Evolutionary conservation across 2,888 invertebrate species (phyloP).

Genomic region (Entomobrya proxima): DNA sequence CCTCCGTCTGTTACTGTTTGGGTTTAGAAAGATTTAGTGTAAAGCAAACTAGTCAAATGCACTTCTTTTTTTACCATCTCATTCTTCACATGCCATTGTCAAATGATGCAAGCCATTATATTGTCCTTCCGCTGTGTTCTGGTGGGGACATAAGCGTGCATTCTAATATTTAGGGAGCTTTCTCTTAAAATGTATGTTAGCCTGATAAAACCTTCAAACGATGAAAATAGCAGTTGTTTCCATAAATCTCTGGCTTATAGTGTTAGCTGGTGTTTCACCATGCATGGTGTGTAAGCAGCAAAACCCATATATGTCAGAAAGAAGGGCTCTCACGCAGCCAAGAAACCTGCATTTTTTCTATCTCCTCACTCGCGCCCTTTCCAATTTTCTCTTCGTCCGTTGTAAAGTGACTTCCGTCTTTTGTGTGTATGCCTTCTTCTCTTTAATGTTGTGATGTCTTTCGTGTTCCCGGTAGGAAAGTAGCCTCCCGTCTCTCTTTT

Average conservation of each 20-base stretch:
- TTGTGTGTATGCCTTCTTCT: neutral
- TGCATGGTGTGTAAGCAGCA: neutral
- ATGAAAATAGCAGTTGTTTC: neutral
- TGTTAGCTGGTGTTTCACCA: neutral
- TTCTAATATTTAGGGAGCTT: too few relatives aligned
- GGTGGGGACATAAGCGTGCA: too few relatives aligned
- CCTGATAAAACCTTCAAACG: neutral
- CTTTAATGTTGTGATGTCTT: neutral
- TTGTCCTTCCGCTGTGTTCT: too few relatives aligned
- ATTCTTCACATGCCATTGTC: too few relatives aligned
- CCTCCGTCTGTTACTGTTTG: too few relatives aligned
- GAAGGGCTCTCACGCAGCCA: neutral
- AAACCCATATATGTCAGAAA: neutral
- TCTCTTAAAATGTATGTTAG: conserved; percentile 10
- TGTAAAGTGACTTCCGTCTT: neutral
- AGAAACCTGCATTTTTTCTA: neutral
- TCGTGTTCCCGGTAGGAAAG: neutral
- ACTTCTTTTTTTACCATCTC: too few relatives aligned
- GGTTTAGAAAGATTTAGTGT: too few relatives aligned
- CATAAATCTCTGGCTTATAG: too few relatives aligned
- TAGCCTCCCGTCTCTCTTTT: neutral
- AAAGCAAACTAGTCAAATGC: too few relatives aligned
- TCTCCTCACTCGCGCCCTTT: neutral
- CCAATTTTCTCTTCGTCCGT: neutral
- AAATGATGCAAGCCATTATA: too few relatives aligned